These are phyloP conservation scores for Peromyscus nudipes DNA, from an alignment of 2,797 vertebrate genomes.

Conservation along the genomic window DNA sequence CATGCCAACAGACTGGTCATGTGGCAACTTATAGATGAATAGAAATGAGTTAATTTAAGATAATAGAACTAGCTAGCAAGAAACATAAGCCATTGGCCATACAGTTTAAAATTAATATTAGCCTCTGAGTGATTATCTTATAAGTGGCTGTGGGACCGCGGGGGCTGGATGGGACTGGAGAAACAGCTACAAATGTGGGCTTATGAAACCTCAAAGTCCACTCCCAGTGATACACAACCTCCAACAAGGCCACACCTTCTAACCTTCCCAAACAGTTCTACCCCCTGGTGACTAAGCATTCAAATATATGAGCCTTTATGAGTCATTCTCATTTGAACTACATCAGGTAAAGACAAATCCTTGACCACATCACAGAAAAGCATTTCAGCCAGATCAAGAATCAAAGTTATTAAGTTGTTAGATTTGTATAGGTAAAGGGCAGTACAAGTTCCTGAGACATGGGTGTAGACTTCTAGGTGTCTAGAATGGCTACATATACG, in stretches of 20 bases:
- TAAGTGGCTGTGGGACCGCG: too few species aligned
- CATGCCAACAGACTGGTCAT: too few species aligned
- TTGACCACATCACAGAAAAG: background rate
- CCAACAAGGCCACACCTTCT: background rate
- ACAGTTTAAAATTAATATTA: too few species aligned
- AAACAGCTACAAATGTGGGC: background rate
- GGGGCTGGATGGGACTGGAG: too few species aligned
- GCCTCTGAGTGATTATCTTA: too few species aligned
- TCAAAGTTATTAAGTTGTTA: background rate
- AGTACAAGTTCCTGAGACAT: background rate
- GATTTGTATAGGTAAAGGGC: background rate
- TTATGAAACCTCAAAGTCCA: background rate
- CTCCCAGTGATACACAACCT: background rate
- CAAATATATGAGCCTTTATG: background rate
- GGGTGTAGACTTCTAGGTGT: background rate
- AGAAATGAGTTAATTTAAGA: too few species aligned
- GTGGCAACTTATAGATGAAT: too few species aligned
- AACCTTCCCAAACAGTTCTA: background rate
- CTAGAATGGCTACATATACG: background rate
- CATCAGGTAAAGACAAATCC: background rate
- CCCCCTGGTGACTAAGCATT: background rate
- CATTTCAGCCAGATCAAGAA: background rate
- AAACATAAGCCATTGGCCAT: too few species aligned
- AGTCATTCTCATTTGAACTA: background rate
- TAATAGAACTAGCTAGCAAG: too few species aligned